Conservation (phyloP, 2,113 vertebrate genomes). For the Chrysochloris asiatica region DNA sequence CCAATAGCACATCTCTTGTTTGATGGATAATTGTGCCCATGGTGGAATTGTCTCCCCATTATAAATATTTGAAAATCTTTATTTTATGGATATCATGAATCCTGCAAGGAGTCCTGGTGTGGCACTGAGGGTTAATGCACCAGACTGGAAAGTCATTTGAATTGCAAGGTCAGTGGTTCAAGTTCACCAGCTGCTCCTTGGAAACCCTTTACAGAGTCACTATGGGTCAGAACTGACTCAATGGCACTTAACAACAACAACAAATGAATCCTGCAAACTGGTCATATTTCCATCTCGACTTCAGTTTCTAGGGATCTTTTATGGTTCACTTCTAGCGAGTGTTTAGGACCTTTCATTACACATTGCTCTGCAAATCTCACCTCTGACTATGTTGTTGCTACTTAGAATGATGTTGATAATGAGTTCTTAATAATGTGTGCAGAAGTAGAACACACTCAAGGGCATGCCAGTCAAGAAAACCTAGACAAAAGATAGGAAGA, state of each 20-base stretch:
- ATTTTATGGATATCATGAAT: too few species aligned
- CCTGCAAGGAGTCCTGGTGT: too few species aligned
- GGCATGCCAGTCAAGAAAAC: background rate
- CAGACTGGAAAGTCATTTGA: too few species aligned
- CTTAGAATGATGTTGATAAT: background rate
- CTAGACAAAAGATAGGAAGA: background rate
- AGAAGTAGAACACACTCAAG: background rate
- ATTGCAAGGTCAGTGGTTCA: too few species aligned
- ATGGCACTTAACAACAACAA: too few species aligned
- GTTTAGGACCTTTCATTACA: background rate
- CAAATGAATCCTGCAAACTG: background rate
- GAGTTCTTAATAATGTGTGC: background rate
- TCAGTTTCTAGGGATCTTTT: accelerated
- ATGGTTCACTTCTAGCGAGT: background rate
- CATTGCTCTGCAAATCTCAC: background rate
- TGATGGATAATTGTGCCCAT: background rate
- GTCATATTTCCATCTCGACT: accelerated
- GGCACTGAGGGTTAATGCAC: too few species aligned
- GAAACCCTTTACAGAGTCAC: too few species aligned
- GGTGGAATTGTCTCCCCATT: background rate
- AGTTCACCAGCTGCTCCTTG: too few species aligned
- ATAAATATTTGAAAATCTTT: background rate
- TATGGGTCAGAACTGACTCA: too few species aligned
- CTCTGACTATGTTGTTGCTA: background rate
- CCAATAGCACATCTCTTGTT: accelerated